Percentiles rank a stretch among this genome's conserved stretches.
These are phyloP conservation scores for Pachyseris speciosa DNA, from an alignment of 64 coral and sea anemone genomes.

Conservation along the genomic window DNA sequence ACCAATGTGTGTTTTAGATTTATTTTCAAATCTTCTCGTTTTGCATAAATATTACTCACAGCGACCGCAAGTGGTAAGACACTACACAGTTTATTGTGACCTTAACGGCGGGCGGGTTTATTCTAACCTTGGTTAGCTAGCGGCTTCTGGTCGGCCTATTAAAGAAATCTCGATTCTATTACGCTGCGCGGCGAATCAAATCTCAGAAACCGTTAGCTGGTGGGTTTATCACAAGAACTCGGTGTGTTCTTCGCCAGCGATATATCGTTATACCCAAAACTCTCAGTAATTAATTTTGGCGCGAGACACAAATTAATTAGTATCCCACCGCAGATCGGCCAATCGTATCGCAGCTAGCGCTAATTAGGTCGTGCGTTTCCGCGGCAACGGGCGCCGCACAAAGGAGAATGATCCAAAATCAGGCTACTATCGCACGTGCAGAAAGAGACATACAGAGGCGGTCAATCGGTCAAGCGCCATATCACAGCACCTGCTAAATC, in stretches of 20 bases:
- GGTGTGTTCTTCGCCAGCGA: neutral
- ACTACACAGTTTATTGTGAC: slow-evolving; percentile 12
- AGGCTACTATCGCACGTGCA: slow-evolving; percentile 90
- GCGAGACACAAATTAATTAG: slow-evolving; percentile 69
- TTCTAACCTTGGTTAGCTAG: neutral
- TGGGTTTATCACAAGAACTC: neutral
- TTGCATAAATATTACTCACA: slow-evolving; percentile 23
- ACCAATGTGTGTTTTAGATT: neutral
- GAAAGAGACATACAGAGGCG: slow-evolving; percentile 39
- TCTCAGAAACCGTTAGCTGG: neutral
- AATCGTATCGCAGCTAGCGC: slow-evolving; percentile 20
- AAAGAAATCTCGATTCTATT: slow-evolving; percentile 6
- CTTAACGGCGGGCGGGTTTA: slow-evolving; percentile 7
- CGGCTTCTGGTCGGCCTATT: neutral
- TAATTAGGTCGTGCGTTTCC: slow-evolving; percentile 68
- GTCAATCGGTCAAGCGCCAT: slow-evolving; percentile 40
- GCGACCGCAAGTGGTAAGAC: slow-evolving; percentile 26
- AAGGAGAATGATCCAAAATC: slow-evolving; percentile 74
- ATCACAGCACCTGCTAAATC: slow-evolving; percentile 87
- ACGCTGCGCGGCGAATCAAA: neutral
- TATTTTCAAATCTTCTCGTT: neutral
- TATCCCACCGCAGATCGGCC: slow-evolving; percentile 29
- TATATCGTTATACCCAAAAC: neutral
- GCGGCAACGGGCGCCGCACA: slow-evolving; percentile 52
- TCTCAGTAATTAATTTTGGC: slow-evolving; percentile 62